phyloP scores from a whole-genome alignment of 2,797 vertebrate genomes.

The Sebastes kiyomatsui region DNA sequence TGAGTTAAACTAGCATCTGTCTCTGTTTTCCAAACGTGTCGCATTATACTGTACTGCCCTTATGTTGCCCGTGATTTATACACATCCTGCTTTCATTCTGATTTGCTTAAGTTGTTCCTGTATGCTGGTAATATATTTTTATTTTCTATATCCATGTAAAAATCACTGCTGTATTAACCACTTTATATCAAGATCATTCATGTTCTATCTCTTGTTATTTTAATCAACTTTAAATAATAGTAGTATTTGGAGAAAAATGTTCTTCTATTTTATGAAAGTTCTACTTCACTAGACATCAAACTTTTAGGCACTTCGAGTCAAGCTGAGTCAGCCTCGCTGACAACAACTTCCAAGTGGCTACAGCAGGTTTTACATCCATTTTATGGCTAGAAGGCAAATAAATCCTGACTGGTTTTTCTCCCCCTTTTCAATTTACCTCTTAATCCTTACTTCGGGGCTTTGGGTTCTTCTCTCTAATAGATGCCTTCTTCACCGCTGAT shows the following conservation, averaged over 20 bases:
- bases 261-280: not conserved
- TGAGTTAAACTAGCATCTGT: not conserved
- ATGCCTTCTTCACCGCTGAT: not conserved
- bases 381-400: constrained; percentile 56
- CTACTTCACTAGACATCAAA: constrained; percentile 23
- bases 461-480: constrained; percentile 6
- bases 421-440: constrained; percentile 27
- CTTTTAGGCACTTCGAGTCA: not conserved
- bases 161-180: not conserved
- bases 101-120: not conserved
- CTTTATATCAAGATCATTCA: not conserved
- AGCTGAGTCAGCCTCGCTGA: constrained; percentile 47
- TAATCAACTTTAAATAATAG: not conserved
- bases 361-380: constrained; percentile 58
- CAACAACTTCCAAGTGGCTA: constrained; percentile 54
- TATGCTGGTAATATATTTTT: not conserved
- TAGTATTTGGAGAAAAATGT: not conserved
- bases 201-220: not conserved
- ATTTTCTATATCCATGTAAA: not conserved
- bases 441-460: constrained; percentile 15
- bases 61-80: not conserved
- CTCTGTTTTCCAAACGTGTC: not conserved
- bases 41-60: not conserved
- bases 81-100: not conserved
- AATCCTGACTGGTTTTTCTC: constrained; percentile 40